Evolutionary conservation across 2,888 invertebrate genomes (phyloP), one percentile per base, ranked within the genome.

Genomic region (Cecidostiba fungosa): DNA sequence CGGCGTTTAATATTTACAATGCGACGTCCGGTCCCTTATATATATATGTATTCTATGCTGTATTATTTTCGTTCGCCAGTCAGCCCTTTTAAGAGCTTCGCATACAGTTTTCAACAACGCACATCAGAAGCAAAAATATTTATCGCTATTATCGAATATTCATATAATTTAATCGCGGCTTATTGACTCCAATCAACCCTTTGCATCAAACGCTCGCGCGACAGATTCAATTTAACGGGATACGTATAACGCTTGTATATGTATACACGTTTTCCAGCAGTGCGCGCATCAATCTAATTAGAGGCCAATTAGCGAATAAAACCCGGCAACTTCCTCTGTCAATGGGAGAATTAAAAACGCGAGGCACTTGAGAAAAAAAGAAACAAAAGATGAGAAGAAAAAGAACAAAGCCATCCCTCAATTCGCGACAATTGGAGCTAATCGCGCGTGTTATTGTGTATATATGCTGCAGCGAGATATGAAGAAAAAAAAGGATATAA

Each of bases 1-100:
- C 19, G 43, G n/a, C 32, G 23, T 85, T 84, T 77, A 76, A 82
- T 80, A 70, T 66, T 19, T 54, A 90, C 91, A 92, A 91, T 91
- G 89, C 90, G 90, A 91, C 91, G 91, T 93, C 93, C 93, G 92
- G 92, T 92, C 87, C 90, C 91, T 89, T 50, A 19, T 50, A 19
- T 50, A 16, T 50, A 50, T 50, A 16, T 50, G 19, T 50, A 19
- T 16, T 4, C n/a, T 59, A n/a, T n/a, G n/a, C n/a, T n/a, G n/a
- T n/a, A n/a, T n/a, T n/a, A 59, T 59, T 59, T 23, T 59, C 23
- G n/a, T 59, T 59, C 54, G 50, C 19, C 39, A 12, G 50, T n/a
- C 19, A 6, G n/a, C 6, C n/a, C 39, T 43, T 2, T 43, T 12
- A 12, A 43, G 8, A n/a, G 54, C 23, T 59, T 59, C 8, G 54